Percentiles rank a stretch among this genome's conserved stretches.
These are phyloP conservation scores for Penaeus japonicus DNA, from an alignment of 1,140 invertebrate genomes.

Conservation along the genomic window DNA sequence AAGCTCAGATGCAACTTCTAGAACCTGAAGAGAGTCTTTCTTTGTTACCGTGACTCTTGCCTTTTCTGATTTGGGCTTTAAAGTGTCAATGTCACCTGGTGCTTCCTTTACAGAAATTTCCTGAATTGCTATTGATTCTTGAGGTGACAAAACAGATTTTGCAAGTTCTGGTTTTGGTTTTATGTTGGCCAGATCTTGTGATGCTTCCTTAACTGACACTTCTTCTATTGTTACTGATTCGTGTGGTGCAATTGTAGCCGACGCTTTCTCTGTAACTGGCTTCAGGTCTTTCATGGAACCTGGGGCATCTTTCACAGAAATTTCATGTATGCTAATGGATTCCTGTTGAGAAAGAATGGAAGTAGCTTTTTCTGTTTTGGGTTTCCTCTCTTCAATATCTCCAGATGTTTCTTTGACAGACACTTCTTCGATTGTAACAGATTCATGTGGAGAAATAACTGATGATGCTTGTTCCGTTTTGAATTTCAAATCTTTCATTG, in stretches of 20 bases:
- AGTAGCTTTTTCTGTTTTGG: conserved; percentile 67
- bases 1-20: conserved; percentile 67
- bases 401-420: conserved; percentile 66
- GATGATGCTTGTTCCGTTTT: conserved; percentile 63
- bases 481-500: conserved; percentile 61
- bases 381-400: conserved; percentile 64
- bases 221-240: conserved; percentile 30
- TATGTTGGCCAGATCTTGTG: conserved; percentile 58
- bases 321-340: conserved; percentile 40
- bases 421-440: conserved; percentile 31
- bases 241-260: conserved; percentile 12
- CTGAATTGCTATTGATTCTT: conserved; percentile 35
- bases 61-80: conserved; percentile 61
- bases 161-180: conserved; percentile 40
- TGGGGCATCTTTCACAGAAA: conserved; percentile 32
- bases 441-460: conserved; percentile 36
- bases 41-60: conserved; percentile 66
- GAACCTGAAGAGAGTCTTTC: conserved; percentile 67
- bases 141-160: conserved; percentile 14
- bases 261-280: conserved; percentile 28
- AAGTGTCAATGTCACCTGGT: conserved; percentile 59
- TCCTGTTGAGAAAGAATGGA: conserved; percentile 62
- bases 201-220: conserved; percentile 60
- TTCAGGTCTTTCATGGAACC: conserved; percentile 15
- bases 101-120: conserved; percentile 61